Evolutionary conservation across 2,113 vertebrate species (phyloP).

Genomic region (Petroica traversi): DNA sequence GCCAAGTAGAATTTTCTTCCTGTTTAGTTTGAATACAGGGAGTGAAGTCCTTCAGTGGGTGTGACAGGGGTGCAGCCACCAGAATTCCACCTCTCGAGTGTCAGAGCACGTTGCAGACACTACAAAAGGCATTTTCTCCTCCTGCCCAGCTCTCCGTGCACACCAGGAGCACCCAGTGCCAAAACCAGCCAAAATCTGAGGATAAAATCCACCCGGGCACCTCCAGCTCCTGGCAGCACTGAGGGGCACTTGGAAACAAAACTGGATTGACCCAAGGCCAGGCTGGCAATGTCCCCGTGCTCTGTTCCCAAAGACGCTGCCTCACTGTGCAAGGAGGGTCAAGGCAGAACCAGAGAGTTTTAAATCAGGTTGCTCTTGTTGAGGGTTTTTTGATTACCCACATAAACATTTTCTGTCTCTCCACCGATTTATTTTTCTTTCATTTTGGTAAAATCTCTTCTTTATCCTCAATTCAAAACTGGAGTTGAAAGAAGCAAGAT

Average conservation of each 20-base stretch:
- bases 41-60: neutral
- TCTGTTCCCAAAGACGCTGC: neutral
- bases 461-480: neutral
- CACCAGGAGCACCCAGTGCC: neutral
- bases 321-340: too few species aligned
- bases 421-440: neutral
- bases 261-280: neutral
- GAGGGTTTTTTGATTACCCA: neutral
- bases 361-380: neutral
- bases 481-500: neutral
- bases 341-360: neutral
- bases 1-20: neutral
- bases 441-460: neutral
- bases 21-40: accelerated
- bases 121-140: neutral
- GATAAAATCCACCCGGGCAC: neutral
- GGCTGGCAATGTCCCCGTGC: neutral
- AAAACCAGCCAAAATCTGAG: neutral
- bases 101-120: neutral
- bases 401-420: neutral
- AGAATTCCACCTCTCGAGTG: neutral
- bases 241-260: neutral
- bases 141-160: too few species aligned
- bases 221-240: neutral
- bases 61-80: neutral